Percentiles rank a stretch among this genome's conserved stretches.
These are phyloP conservation scores for Drosophila parthenogenetica DNA, from an alignment of 2,888 invertebrate species.

Conservation along the genomic window DNA sequence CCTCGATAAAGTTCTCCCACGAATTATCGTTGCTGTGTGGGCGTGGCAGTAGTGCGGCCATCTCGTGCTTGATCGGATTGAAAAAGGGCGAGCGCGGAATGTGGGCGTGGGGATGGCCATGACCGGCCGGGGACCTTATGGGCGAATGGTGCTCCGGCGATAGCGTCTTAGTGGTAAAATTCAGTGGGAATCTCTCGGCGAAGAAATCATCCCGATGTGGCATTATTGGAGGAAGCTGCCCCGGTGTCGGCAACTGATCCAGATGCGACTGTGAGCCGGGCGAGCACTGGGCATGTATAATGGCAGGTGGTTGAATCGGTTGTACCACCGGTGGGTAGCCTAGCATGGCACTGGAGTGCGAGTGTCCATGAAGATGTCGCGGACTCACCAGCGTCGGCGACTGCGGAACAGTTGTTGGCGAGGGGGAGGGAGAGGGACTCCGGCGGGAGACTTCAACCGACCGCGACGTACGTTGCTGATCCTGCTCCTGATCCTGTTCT, in stretches of 20 bases:
- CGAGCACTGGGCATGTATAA: constrained; percentile 85
- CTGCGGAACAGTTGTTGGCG: constrained; percentile 23
- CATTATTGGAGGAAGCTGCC: constrained; percentile 82
- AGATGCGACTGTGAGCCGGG: constrained; percentile 84
- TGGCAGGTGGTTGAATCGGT: constrained; percentile 82
- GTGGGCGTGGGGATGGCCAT: constrained; percentile 67
- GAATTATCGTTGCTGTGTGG: constrained; percentile 97
- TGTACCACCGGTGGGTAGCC: constrained; percentile 85
- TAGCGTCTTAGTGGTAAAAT: constrained; percentile 80
- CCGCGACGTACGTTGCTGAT: constrained; percentile 25
- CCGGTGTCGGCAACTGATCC: constrained; percentile 82
- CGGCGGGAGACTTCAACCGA: constrained; percentile 3
- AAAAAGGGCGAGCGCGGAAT: constrained; percentile 84
- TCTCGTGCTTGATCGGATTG: constrained; percentile 84
- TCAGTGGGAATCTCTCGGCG: constrained; percentile 81
- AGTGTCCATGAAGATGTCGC: constrained; percentile 31
- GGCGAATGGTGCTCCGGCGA: constrained; percentile 84
- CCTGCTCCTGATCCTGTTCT: constrained; percentile 29
- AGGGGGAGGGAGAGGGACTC: constrained; percentile 31
- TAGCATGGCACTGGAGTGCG: constrained; percentile 13
- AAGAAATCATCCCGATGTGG: constrained; percentile 83
- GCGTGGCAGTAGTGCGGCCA: constrained; percentile 87
- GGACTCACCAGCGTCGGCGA: constrained; percentile 21
- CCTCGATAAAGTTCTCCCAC: constrained; percentile 99
- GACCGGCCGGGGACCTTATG: constrained; percentile 81